A percentile compares a stretch with the other conserved stretches of the same genome.
Conservation (phyloP, 2,113 vertebrate genomes). For the Stigmatopora argus region DNA sequence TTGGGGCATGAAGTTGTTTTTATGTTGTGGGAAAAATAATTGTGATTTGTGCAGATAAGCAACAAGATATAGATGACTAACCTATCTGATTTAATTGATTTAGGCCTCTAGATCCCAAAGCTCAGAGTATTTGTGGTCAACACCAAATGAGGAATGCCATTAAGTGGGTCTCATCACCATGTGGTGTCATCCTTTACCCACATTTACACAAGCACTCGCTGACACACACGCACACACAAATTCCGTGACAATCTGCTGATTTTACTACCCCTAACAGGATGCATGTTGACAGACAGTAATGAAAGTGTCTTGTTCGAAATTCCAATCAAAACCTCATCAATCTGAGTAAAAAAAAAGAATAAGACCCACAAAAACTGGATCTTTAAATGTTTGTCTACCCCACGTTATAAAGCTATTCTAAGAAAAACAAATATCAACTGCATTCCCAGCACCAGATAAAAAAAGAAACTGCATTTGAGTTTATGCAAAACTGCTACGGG, state of each 20-base stretch:
- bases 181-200: slow-evolving; percentile 27
- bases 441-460: background rate
- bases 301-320: slow-evolving; percentile 68
- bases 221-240: slow-evolving; percentile 14
- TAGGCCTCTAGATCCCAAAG: slow-evolving; percentile 33
- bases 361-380: slow-evolving; percentile 18
- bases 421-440: slow-evolving; percentile 9
- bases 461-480: slow-evolving; percentile 25
- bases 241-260: slow-evolving; percentile 20
- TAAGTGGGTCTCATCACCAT: slow-evolving; percentile 56
- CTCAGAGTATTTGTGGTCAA: slow-evolving; percentile 35
- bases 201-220: background rate
- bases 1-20: slow-evolving; percentile 47
- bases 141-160: slow-evolving; percentile 60
- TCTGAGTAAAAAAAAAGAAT: slow-evolving; percentile 40
- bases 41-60: slow-evolving; percentile 34
- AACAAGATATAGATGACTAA: slow-evolving; percentile 26
- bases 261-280: slow-evolving; percentile 63
- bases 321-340: slow-evolving; percentile 73
- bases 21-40: slow-evolving; percentile 27
- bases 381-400: slow-evolving; percentile 4
- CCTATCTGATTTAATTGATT: slow-evolving; percentile 42
- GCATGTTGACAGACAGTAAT: slow-evolving; percentile 67
- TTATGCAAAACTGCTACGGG: slow-evolving; percentile 11
- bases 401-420: background rate